Evolutionary conservation across 92 coral and sea anemone genomes (phyloP).

Genomic region (Phenganax subtilis): DNA sequence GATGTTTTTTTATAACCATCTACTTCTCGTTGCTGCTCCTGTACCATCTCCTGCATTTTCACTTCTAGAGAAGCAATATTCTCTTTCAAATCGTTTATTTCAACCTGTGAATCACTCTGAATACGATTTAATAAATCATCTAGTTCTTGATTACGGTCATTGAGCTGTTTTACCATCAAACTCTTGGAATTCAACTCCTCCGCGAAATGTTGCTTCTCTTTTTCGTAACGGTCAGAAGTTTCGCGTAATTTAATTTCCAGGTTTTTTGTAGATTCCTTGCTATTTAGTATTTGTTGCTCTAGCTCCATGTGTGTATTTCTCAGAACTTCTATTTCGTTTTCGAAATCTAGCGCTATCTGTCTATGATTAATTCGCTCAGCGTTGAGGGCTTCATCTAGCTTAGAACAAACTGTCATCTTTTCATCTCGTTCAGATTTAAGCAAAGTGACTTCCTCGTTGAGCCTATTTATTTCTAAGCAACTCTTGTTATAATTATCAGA

Average conservation of each 20-base stretch:
- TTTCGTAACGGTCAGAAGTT: neutral
- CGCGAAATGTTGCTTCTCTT: neutral
- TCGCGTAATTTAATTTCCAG: constrained; percentile 4
- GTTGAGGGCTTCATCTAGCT: constrained; percentile 43
- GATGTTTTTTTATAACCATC: constrained; percentile 31
- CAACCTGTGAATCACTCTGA: constrained; percentile 50
- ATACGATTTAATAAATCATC: constrained; percentile 61
- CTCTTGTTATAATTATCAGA: constrained; percentile 1
- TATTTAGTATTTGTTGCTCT: constrained; percentile 40
- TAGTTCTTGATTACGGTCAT: constrained; percentile 56
- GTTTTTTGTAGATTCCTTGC: neutral
- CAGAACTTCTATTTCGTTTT: constrained; percentile 51
- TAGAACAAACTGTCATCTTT: constrained; percentile 38
- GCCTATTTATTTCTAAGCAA: constrained; percentile 45
- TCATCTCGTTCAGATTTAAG: constrained; percentile 35
- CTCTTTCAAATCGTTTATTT: constrained; percentile 52
- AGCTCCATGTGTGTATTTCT: constrained; percentile 49
- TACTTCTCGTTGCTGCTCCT: constrained; percentile 59
- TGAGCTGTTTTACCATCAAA: constrained; percentile 54
- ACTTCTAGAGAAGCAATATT: constrained; percentile 29
- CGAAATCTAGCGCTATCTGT: constrained; percentile 43
- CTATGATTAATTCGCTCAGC: constrained; percentile 40
- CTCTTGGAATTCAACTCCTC: constrained; percentile 42
- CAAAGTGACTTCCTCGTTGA: constrained; percentile 47
- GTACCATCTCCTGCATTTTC: constrained; percentile 56